These are phyloP conservation scores for Magallana angulata DNA, from an alignment of 1,140 invertebrate species.

Conservation along the genomic window DNA sequence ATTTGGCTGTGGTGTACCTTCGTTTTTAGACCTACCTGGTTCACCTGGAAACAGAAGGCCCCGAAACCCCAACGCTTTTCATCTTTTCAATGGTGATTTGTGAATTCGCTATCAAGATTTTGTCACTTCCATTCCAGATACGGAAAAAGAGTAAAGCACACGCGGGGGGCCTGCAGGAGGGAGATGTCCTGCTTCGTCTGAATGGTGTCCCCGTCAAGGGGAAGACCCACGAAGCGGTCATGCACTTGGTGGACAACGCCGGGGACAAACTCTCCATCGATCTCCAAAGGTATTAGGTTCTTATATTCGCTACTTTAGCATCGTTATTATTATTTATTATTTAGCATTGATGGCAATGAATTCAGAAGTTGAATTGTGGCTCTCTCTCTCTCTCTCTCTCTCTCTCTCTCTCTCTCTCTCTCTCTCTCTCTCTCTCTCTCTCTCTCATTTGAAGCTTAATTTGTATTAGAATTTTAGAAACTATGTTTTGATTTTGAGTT, in stretches of 20 bases:
- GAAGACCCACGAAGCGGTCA: conserved; percentile 67
- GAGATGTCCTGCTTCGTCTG: conserved; percentile 67
- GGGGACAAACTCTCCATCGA: conserved; percentile 63
- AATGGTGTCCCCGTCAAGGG: conserved; percentile 68
- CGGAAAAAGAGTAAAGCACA: conserved; percentile 72
- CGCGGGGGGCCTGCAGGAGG: conserved; percentile 66
- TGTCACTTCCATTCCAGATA: conserved; percentile 59
- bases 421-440: no score
- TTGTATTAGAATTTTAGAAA: no score
- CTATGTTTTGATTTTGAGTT: no score
- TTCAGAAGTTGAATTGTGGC: no score
- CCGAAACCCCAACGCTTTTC: background rate
- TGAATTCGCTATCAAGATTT: conserved; percentile 1
- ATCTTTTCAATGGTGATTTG: background rate
- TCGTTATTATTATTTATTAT: no score
- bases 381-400: no score
- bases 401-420: no score
- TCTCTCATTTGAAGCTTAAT: no score
- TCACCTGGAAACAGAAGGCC: background rate
- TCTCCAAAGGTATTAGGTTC: conserved; percentile 63
- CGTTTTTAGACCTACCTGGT: background rate
- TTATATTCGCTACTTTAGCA: background rate
- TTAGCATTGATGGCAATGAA: background rate
- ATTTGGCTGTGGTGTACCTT: background rate
- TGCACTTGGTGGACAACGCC: conserved; percentile 68